A percentile compares a stretch with the other conserved stretches of the same genome.
phyloP scores from a whole-genome alignment of 1,140 invertebrate genomes.

The Triops cancriformis region DNA sequence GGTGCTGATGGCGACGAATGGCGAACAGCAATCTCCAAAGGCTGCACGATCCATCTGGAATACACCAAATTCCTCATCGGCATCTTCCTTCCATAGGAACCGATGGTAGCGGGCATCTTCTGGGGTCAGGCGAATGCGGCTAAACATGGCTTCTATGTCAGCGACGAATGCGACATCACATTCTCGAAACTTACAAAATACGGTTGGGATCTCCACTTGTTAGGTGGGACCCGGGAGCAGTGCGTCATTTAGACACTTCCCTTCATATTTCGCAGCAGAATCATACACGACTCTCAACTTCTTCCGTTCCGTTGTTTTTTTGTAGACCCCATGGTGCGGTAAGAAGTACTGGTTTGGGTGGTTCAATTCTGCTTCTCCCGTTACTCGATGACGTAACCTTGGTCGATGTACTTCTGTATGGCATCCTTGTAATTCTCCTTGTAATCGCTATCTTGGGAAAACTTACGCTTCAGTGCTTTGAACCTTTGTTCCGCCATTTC shows the following conservation, averaged over 20 bases:
- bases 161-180: conserved; percentile 1
- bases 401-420: neutral
- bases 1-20: too few relatives aligned
- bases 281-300: conserved; percentile 18
- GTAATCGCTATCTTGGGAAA: too few relatives aligned
- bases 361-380: too few relatives aligned
- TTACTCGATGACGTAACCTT: too few relatives aligned
- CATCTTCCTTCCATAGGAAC: too few relatives aligned
- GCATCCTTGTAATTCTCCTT: conserved; percentile 18
- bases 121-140: too few relatives aligned
- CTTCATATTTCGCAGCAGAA: conserved; percentile 9
- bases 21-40: too few relatives aligned
- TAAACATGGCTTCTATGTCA: too few relatives aligned
- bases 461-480: neutral
- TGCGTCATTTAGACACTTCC: conserved; percentile 20
- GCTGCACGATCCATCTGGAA: too few relatives aligned
- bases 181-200: conserved; percentile 17
- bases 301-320: neutral
- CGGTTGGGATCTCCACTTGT: neutral
- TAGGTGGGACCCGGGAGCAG: too few relatives aligned
- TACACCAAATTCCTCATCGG: too few relatives aligned
- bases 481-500: conserved; percentile 17
- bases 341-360: conserved; percentile 16
- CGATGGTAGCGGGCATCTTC: too few relatives aligned
- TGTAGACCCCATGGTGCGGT: conserved; percentile 19